Base-by-base conservation (phyloP, 92 coral and sea anemone species). In the Parazoanthus darwini region DNA sequence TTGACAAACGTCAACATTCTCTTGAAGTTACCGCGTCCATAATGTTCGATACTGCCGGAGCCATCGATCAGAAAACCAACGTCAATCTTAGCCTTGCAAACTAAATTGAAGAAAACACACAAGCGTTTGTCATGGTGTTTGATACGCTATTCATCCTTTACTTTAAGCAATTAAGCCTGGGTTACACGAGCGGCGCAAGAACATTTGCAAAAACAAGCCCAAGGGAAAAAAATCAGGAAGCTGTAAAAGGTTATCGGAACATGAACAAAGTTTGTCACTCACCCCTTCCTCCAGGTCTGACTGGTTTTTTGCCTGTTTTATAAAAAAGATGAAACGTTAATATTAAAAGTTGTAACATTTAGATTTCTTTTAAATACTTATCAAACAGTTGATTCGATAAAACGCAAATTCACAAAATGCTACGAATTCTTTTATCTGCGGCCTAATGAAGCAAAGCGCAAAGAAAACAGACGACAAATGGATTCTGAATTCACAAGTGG, bases 41-140 rank as follows among this genome's bases (percentile, higher is more conserved):
- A 58, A 13, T 86, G 89, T 26, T 83, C 80, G 56, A 94, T 94
- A 78, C 98, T 94, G 43, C 98, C 95, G 3, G 98, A 94, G 4
- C 98, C 98, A 76, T 94, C 98, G 68, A 94, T 43, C 10, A 94
- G 89, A 82, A 94, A 89, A 67, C 93, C 98, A 82, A 94, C 85
- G 63, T 94, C 98, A 8, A 94, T 91, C 23, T 91, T 86, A 16
- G 93, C 44, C 35, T 51, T 90, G 80, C 98, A 94, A 90, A 89
- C 98, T 94, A 78, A 39, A 94, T 33, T 65, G 48, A 82, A 39
- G 20, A 50, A 3, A 3, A 37, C 2, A 66, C 6, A 65, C 33
- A 6, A 18, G 25, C 15, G 2, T 7, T 66, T 18, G 25, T 37
- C 13, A 38, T 39, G 10, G 1, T 43, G 42, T 15, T 37, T 15